Evolutionary conservation across 2,113 vertebrate genomes (phyloP), one percentile per base, ranked within the genome.

Genomic region (Nothobranchius kuhntae): DNA sequence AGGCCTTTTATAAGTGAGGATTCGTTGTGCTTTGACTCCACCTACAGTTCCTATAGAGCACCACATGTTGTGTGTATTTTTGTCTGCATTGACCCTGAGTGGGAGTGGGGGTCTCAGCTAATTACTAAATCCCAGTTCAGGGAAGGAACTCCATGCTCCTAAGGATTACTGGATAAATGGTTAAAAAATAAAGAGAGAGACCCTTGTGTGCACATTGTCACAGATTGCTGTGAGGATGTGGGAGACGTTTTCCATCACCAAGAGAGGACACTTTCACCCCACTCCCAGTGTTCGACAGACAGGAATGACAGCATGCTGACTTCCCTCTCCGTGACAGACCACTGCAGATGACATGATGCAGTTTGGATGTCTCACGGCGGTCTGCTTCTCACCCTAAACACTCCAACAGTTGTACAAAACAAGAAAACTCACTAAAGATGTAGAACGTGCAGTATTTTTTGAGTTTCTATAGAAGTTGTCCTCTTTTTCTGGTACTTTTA

Each of bases 1-100:
- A 50, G 30, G 44, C 7, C 2, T 35, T 60, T 15, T 53, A 6
- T 42, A 52, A 69, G 58, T 54, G 62, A 63, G 50, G 67, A 87
- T 83, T 89, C 62, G 70, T 68, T 81, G 83, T 80, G 79, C 74
- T 89, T 83, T 82, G 81, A 88, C 89, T 88, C 89, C 87, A 89
- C 80, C 89, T 88, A 85, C 84, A 89, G 89, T 84, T 87, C 42
- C 77, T 61, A 75, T 61, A 73, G 73, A 81, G 82, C 79, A 88
- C 68, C 84, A 84, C 79, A 84, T 75, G 77, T 51, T 68, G 51
- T 59, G 17, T 45, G 46, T 45, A 12, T 36, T 36, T 56, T 53
- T 46, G 60, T 61, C 35, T 42, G 9, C 51, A 35, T 50, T 70
- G 44, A 72, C 40, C 62, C 26, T 45, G 0, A 12, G 42, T 14